These are phyloP conservation scores for Peucedramus taeniatus DNA, from an alignment of 2,113 vertebrate genomes.

Conservation along the genomic window DNA sequence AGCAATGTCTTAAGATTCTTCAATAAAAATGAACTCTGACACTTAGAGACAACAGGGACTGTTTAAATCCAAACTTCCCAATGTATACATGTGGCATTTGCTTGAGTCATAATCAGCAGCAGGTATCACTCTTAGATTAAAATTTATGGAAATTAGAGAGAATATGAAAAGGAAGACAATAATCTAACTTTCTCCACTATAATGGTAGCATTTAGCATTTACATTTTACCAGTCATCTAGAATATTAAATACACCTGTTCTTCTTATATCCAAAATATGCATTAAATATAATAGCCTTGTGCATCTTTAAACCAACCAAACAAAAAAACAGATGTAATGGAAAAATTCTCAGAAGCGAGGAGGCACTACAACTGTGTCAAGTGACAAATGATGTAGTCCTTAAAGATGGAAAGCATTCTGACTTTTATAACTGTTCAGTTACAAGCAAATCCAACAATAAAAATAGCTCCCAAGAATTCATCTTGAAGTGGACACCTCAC, in stretches of 20 bases:
- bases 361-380: not conserved
- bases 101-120: not conserved
- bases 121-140: not conserved
- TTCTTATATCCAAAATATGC: not conserved
- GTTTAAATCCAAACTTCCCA: not conserved
- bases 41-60: not conserved
- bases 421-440: not conserved
- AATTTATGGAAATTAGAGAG: not conserved
- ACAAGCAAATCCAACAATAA: not conserved
- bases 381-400: not conserved
- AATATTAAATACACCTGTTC: not conserved
- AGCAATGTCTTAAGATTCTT: not conserved
- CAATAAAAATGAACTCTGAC: not conserved
- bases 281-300: not conserved
- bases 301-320: not conserved
- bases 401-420: not conserved
- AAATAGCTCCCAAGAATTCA: not conserved
- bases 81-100: not conserved
- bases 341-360: not conserved
- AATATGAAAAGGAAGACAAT: not conserved
- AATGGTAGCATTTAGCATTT: not conserved
- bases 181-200: not conserved
- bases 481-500: not conserved
- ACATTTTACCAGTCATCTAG: not conserved
- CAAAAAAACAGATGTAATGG: not conserved